Conservation (phyloP, 2,888 invertebrate species). For the Ischnura elegans region DNA sequence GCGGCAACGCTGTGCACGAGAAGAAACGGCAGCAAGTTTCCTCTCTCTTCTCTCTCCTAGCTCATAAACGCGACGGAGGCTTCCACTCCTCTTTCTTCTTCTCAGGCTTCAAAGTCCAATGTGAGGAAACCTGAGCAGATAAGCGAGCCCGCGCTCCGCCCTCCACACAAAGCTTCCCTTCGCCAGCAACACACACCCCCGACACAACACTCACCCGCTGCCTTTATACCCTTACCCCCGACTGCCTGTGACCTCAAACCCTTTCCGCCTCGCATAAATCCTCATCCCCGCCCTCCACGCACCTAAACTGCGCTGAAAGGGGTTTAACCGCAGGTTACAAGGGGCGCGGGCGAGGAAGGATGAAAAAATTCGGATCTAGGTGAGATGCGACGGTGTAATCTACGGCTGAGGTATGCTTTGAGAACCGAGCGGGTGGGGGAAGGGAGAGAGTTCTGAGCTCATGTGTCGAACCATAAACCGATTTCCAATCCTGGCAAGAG, state of each 20-base stretch:
- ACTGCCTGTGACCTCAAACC: neutral
- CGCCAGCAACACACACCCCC: neutral
- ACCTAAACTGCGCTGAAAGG: slow-evolving; percentile 39
- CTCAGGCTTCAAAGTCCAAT: slow-evolving; percentile 48
- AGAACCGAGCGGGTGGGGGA: too few relatives aligned
- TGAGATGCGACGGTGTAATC: neutral
- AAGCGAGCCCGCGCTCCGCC: neutral
- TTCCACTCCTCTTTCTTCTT: neutral
- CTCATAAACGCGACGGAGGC: slow-evolving; percentile 23
- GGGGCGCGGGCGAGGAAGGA: neutral
- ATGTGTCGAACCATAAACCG: slow-evolving; percentile 21
- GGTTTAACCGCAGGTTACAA: neutral
- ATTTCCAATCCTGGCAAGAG: slow-evolving; percentile 23
- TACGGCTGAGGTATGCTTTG: neutral
- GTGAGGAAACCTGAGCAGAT: slow-evolving; percentile 64
- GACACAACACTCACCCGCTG: neutral
- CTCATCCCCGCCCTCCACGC: slow-evolving; percentile 20
- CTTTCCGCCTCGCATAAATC: slow-evolving; percentile 50
- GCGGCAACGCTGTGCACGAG: slow-evolving; percentile 40
- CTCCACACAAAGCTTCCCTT: neutral
- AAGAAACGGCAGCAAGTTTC: slow-evolving; percentile 10
- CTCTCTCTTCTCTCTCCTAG: slow-evolving; percentile 18
- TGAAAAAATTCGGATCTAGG: neutral
- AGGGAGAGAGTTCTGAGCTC: neutral
- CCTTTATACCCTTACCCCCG: too few relatives aligned